Percentiles rank a stretch among this genome's conserved stretches.
Conservation (phyloP, 1,140 invertebrate genomes). For the Holcopasites calliopsidis region DNA sequence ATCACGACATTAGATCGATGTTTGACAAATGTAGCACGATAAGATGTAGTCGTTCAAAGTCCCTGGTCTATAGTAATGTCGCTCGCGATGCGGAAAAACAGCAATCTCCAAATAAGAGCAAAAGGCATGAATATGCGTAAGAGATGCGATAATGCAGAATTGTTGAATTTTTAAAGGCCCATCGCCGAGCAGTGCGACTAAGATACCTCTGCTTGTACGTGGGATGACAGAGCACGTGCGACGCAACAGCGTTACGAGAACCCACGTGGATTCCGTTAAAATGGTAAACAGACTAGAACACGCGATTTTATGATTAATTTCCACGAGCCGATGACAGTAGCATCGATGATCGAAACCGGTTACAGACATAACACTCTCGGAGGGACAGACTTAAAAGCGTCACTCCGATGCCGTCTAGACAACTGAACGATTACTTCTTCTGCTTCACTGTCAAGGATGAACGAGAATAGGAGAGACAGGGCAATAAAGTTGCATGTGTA, state of each 20-base stretch:
- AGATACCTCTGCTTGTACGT: background rate
- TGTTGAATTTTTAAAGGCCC: background rate
- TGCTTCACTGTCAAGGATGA: background rate
- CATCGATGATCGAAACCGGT: background rate
- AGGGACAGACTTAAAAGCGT: background rate
- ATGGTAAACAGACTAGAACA: constrained; percentile 43
- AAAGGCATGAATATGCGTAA: background rate
- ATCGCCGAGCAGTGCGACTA: background rate
- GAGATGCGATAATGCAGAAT: background rate
- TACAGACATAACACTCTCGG: background rate
- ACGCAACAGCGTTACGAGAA: constrained; percentile 44
- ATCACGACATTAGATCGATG: background rate
- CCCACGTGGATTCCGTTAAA: constrained; percentile 27
- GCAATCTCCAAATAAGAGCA: background rate
- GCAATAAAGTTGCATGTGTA: too few relatives aligned
- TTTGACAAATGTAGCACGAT: background rate
- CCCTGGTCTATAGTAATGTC: too few relatives aligned
- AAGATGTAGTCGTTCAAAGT: background rate
- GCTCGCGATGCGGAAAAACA: background rate
- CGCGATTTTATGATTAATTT: background rate
- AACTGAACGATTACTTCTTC: background rate
- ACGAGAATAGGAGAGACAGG: too few relatives aligned
- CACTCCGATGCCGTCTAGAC: background rate
- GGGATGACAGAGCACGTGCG: constrained; percentile 2
- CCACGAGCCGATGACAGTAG: background rate